Evolutionary conservation across 2,113 vertebrate genomes (phyloP).

Genomic region (Pelecanus crispus): DNA sequence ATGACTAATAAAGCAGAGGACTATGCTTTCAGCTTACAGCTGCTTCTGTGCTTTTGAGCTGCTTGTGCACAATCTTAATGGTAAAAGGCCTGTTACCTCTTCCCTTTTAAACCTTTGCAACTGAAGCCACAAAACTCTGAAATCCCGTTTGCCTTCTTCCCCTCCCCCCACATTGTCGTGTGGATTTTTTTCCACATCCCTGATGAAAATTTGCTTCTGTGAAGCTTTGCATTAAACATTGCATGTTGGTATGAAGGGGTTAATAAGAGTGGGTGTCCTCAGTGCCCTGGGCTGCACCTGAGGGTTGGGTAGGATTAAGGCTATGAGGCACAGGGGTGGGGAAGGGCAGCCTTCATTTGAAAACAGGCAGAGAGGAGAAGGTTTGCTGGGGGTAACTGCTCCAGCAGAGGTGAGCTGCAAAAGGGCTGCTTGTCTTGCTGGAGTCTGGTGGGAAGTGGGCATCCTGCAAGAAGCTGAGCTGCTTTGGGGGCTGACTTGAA

Average conservation of each 20-base stretch:
- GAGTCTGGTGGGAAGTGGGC: background rate
- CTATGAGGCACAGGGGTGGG: background rate
- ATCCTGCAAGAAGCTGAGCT: background rate
- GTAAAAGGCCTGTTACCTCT: background rate
- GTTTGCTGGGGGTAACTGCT: background rate
- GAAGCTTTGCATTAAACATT: background rate
- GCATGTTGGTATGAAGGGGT: background rate
- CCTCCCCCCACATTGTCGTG: too few relatives aligned
- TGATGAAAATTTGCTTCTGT: background rate
- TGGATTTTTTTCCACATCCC: background rate
- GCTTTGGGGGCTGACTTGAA: background rate
- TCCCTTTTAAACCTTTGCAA: background rate
- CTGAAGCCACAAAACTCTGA: background rate
- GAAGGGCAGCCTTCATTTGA: background rate
- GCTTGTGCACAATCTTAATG: background rate
- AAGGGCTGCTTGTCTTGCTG: background rate
- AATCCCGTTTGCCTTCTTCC: background rate
- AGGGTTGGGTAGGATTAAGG: background rate
- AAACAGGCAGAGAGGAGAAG: background rate
- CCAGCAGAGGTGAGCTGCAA: background rate
- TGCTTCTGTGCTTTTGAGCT: background rate
- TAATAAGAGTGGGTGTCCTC: background rate
- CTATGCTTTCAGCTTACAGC: background rate
- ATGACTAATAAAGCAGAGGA: background rate
- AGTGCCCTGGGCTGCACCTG: background rate